A percentile compares a stretch with the other conserved stretches of the same genome.
These are phyloP conservation scores for Enhydra lutris DNA, from an alignment of 2,113 vertebrate genomes.

Conservation along the genomic window DNA sequence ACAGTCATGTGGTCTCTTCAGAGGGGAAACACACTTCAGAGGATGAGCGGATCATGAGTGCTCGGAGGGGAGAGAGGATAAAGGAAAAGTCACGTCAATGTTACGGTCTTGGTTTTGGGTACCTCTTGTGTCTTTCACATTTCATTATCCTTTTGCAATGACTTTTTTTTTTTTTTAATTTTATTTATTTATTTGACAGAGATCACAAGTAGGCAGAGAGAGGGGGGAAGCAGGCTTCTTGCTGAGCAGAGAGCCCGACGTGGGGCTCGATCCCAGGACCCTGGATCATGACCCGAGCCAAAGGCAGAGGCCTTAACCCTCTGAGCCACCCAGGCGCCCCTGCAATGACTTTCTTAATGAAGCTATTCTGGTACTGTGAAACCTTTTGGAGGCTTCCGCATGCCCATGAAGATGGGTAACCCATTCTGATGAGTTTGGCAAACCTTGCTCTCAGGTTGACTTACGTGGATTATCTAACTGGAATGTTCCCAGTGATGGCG, in stretches of 20 bases:
- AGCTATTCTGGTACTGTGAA: not conserved
- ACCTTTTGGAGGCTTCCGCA: not conserved
- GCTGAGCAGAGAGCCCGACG: no score
- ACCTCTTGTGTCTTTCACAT: not conserved
- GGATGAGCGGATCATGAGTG: not conserved
- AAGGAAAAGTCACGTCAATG: not conserved
- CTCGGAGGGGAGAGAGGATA: not conserved
- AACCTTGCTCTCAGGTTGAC: not conserved
- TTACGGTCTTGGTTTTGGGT: not conserved
- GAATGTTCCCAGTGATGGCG: not conserved
- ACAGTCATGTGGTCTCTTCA: not conserved
- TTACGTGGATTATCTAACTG: not conserved
- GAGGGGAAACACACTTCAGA: not conserved
- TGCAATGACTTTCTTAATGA: not conserved
- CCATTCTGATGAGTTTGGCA: not conserved
- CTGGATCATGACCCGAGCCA: no score
- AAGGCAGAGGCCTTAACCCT: no score
- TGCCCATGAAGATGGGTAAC: not conserved
- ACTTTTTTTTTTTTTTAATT: no score
- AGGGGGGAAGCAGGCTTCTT: no score
- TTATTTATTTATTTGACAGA: no score
- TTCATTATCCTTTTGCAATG: not conserved
- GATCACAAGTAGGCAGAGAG: no score
- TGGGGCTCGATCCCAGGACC: no score
- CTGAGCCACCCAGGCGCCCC: no score